phyloP scores from a whole-genome alignment of 2,888 invertebrate genomes.

The Anticlea derivata region DNA sequence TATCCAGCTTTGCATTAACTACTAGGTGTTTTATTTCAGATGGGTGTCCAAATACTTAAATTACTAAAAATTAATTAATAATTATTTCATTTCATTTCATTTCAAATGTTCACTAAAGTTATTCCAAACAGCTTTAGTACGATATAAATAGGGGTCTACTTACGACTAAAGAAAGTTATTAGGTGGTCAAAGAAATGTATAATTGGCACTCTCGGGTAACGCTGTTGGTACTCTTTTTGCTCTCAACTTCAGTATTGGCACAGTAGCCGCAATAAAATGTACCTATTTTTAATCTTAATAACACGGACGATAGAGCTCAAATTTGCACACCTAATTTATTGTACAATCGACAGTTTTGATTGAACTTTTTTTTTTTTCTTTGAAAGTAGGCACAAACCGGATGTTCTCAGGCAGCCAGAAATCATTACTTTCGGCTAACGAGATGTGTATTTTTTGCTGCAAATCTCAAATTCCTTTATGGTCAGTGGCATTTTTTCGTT shows the following conservation, averaged over 20 bases:
- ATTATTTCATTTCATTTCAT: too few relatives aligned
- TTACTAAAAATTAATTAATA: too few relatives aligned
- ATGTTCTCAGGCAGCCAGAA: slow-evolving; percentile 27
- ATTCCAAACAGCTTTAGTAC: too few relatives aligned
- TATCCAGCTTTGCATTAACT: too few relatives aligned
- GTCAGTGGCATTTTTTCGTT: not conserved
- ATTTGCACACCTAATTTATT: slow-evolving; percentile 28
- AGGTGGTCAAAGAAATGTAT: slow-evolving; percentile 32
- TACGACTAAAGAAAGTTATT: slow-evolving; percentile 30
- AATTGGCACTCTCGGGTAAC: slow-evolving; percentile 27
- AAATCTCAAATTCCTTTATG: slow-evolving; percentile 5
- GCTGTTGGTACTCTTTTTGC: slow-evolving; percentile 33
- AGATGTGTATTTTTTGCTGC: slow-evolving; percentile 14
- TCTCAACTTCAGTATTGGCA: slow-evolving; percentile 34
- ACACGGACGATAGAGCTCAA: slow-evolving; percentile 31
- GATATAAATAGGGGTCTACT: not conserved
- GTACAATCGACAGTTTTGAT: slow-evolving; percentile 39
- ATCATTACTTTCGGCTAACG: slow-evolving; percentile 25
- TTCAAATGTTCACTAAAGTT: too few relatives aligned
- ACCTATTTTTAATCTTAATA: slow-evolving; percentile 23
- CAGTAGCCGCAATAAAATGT: slow-evolving; percentile 15
- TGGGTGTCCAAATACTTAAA: too few relatives aligned
- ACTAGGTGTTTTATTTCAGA: too few relatives aligned
- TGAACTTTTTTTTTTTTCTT: slow-evolving; percentile 44
- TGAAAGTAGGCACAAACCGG: slow-evolving; percentile 43